A percentile compares a stretch with the other conserved stretches of the same genome.
phyloP scores from a whole-genome alignment of 2,888 invertebrate species.

The Neoitamus cyanurus region DNA sequence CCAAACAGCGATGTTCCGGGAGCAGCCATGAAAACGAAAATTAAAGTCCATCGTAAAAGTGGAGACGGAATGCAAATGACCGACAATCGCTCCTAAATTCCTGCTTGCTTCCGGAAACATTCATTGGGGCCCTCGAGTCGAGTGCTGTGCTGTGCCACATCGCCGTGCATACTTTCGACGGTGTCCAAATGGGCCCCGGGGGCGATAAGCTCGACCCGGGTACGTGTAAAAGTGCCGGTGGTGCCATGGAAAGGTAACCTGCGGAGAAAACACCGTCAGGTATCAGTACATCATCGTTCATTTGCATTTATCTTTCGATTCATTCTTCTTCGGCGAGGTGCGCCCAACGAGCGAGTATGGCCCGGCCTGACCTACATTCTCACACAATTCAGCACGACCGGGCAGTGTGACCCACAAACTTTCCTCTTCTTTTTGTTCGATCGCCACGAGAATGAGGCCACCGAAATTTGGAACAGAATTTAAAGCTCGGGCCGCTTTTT shows the following conservation, averaged over 20 bases:
- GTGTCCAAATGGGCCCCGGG: background rate
- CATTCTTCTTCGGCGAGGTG: background rate
- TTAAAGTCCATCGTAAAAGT: background rate
- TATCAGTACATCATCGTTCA: background rate
- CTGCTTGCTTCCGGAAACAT: background rate
- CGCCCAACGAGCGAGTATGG: background rate
- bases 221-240: background rate
- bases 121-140: background rate
- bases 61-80: background rate
- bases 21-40: background rate
- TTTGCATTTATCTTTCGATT: constrained; percentile 8
- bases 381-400: background rate
- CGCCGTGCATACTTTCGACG: background rate
- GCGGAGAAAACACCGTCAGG: constrained; percentile 6
- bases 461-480: background rate
- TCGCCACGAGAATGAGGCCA: background rate
- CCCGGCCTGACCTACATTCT: background rate
- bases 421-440: constrained; percentile 16
- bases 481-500: background rate
- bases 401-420: constrained; percentile 19
- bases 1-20: background rate
- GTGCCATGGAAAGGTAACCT: background rate
- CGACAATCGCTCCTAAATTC: constrained; percentile 1
- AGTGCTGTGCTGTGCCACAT: background rate
- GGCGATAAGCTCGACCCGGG: background rate